Conservation (phyloP, 2,888 invertebrate genomes). For the Epinotia nisella region DNA sequence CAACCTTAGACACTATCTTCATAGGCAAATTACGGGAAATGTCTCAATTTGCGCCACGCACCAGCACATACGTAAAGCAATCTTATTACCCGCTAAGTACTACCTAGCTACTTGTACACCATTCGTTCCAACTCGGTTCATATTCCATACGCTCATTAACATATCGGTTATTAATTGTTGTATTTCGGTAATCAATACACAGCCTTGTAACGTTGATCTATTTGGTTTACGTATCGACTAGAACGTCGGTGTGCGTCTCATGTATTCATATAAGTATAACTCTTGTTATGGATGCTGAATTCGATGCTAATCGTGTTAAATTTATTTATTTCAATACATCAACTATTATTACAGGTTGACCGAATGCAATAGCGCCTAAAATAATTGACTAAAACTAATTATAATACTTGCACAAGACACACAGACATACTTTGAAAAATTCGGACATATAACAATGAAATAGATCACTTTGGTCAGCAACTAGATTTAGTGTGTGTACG, state of each 20-base stretch:
- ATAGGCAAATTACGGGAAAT: constrained; percentile 38
- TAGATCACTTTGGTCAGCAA: too few species aligned
- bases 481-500: too few species aligned
- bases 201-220: constrained; percentile 36
- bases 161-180: constrained; percentile 35
- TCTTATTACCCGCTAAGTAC: constrained; percentile 2
- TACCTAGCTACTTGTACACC: not conserved
- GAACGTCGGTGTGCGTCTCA: constrained; percentile 35
- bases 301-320: constrained; percentile 1
- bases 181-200: constrained; percentile 43
- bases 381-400: too few species aligned
- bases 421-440: too few species aligned
- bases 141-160: constrained; percentile 33
- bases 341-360: too few species aligned
- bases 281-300: constrained; percentile 12
- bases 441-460: too few species aligned
- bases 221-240: constrained; percentile 25
- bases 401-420: too few species aligned
- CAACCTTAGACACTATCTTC: constrained; percentile 25
- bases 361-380: too few species aligned
- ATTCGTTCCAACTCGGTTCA: constrained; percentile 16
- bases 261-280: not conserved
- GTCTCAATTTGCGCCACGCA: constrained; percentile 37
- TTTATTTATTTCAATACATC: too few species aligned
- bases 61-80: constrained; percentile 25